phyloP scores from a whole-genome alignment of 2,113 vertebrate species.

The Falcunculus frontatus region DNA sequence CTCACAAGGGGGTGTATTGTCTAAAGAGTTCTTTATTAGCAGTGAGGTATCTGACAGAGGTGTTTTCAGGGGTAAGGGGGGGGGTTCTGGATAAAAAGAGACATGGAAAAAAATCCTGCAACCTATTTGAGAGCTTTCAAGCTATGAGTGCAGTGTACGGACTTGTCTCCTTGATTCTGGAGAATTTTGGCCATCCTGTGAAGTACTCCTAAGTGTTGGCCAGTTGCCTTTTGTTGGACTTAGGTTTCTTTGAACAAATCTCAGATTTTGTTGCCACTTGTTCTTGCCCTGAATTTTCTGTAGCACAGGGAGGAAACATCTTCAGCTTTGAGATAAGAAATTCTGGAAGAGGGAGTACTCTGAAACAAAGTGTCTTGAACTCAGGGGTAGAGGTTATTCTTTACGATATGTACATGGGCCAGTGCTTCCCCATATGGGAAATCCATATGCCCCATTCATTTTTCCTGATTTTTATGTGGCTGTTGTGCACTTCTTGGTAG shows the following conservation, averaged over 20 bases:
- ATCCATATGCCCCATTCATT: not conserved
- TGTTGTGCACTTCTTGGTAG: not conserved
- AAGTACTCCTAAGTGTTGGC: not conserved
- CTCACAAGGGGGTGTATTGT: not conserved
- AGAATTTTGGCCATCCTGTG: not conserved
- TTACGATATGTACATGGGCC: not conserved
- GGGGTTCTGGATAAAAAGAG: not conserved
- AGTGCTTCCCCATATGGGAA: not conserved
- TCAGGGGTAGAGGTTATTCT: not conserved
- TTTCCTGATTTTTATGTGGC: not conserved
- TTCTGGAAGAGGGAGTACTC: not conserved
- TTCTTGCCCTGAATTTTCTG: not conserved
- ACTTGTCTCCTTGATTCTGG: not conserved
- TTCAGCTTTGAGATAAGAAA: not conserved
- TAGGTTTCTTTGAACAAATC: not conserved
- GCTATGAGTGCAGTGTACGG: rapidly evolving
- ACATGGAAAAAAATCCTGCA: not conserved
- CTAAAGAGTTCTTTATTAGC: not conserved
- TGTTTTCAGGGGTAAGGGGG: not conserved
- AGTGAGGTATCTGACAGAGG: not conserved
- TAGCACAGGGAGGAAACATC: rapidly evolving
- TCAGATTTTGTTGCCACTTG: not conserved
- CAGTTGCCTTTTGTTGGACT: not conserved
- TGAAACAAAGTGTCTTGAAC: not conserved
- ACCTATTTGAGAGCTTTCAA: not conserved